Conservation (phyloP, 1,140 invertebrate species). For the Neodiprion pinetum region DNA sequence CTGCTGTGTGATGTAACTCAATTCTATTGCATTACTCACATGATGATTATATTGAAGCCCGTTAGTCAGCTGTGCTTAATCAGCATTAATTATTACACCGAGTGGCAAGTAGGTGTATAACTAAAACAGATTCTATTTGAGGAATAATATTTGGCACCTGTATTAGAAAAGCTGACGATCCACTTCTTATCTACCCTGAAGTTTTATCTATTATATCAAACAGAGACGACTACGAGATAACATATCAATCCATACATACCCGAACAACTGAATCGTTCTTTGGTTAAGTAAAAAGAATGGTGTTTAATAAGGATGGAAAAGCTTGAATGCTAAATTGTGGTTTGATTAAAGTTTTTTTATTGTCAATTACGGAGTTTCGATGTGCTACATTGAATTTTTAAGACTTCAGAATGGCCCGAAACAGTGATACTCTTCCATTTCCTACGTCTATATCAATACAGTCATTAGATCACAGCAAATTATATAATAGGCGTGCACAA, state of each 20-base stretch:
- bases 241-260: constrained; percentile 16
- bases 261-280: constrained; percentile 8
- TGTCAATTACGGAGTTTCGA: neutral
- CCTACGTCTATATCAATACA: constrained; percentile 34
- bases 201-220: neutral
- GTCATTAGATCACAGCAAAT: constrained; percentile 31
- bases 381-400: neutral
- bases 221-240: neutral
- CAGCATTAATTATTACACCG: neutral
- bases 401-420: constrained; percentile 13
- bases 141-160: neutral
- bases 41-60: neutral
- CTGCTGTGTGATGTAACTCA: neutral
- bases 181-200: neutral
- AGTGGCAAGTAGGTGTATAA: neutral
- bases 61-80: neutral
- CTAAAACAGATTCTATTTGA: neutral
- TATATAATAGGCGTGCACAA: constrained; percentile 30
- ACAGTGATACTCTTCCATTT: constrained; percentile 30
- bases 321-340: constrained; percentile 15
- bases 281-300: neutral
- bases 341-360: neutral
- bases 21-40: neutral
- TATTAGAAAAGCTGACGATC: neutral
- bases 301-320: constrained; percentile 1